Base-by-base conservation (phyloP, 2,888 invertebrate species). In the Dryocosmus kuriphilus region DNA sequence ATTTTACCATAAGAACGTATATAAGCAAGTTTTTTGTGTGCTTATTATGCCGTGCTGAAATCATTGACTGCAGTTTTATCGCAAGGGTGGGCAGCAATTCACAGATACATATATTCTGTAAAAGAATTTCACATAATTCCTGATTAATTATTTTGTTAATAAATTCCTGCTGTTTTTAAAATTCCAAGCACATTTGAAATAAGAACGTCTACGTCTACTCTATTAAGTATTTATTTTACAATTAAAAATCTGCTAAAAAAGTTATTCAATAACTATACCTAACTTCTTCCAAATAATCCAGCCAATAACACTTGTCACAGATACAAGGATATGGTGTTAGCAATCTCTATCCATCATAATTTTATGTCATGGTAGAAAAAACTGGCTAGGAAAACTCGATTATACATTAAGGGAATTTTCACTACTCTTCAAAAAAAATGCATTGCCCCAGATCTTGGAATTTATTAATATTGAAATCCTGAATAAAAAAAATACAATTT, bases 21-120 rank as follows among this genome's bases (percentile, higher is more conserved):
- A 65, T 41, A 41, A 65, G 32, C 24, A 38, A 65, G 38, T 38
- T 65, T 65, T 65, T 65, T 62, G n/a, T n/a, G n/a, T n/a, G 62
- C n/a, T 27, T 65, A 14, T 22, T 41, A 65, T 65, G 4, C 38
- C 22, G 14, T 65, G 16, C 24, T 38, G 35, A 41, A 41, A 65
- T 65, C 65, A 41, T 35, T 35, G 63, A 35, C 22, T 63, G 46
- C n/a, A 0, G 19, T 14, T 63, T 35, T 63, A 38, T 63, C 22
- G 22, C n/a, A 63, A 9, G 63, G 63, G 63, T 63, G 35, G 22
- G 63, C 35, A 63, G 63, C 27, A 60, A 27, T 60, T 60, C 30
- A 27, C 14, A 60, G 8, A n/a, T n/a, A 32, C 35, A 6, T 38
- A 16, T 41, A 22, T 38, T 41, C 14, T 1, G 46, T 46, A 46